Percentiles rank a stretch among this genome's conserved stretches.
Conservation (phyloP, 2,888 invertebrate genomes). For the Ypsolopha sequella region DNA sequence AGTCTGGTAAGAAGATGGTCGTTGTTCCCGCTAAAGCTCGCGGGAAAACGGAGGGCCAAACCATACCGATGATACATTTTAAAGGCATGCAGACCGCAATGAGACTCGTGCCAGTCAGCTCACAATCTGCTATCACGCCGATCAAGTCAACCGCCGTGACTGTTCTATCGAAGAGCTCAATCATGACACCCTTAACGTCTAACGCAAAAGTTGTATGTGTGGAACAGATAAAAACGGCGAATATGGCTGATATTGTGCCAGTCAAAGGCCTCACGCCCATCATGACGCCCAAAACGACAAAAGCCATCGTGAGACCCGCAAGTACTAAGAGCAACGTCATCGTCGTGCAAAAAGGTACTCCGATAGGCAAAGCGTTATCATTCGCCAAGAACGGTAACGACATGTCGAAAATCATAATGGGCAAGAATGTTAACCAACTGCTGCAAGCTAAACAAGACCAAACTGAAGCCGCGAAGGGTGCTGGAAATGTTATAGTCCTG, state of each 20-base stretch:
- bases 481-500: slow-evolving; percentile 59
- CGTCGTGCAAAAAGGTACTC: slow-evolving; percentile 70
- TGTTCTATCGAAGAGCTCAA: slow-evolving; percentile 31
- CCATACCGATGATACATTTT: slow-evolving; percentile 51
- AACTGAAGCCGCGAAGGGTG: slow-evolving; percentile 37
- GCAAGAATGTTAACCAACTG: slow-evolving; percentile 60
- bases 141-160: slow-evolving; percentile 34
- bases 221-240: slow-evolving; percentile 49
- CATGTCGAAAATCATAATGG: slow-evolving; percentile 65
- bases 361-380: slow-evolving; percentile 58
- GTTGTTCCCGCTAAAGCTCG: slow-evolving; percentile 57
- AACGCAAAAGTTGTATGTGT: slow-evolving; percentile 11
- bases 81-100: slow-evolving; percentile 57
- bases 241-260: slow-evolving; percentile 58
- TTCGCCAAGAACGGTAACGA: slow-evolving; percentile 61
- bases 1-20: slow-evolving; percentile 64
- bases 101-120: slow-evolving; percentile 59
- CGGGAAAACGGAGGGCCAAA: slow-evolving; percentile 47
- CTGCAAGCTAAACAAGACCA: slow-evolving; percentile 51
- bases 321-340: slow-evolving; percentile 70
- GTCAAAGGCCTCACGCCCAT: slow-evolving; percentile 51
- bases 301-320: slow-evolving; percentile 53
- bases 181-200: not conserved
- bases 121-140: slow-evolving; percentile 32
- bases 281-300: slow-evolving; percentile 46